Evolutionary conservation across 2,113 vertebrate genomes (phyloP).

Genomic region (Aegypius monachus): DNA sequence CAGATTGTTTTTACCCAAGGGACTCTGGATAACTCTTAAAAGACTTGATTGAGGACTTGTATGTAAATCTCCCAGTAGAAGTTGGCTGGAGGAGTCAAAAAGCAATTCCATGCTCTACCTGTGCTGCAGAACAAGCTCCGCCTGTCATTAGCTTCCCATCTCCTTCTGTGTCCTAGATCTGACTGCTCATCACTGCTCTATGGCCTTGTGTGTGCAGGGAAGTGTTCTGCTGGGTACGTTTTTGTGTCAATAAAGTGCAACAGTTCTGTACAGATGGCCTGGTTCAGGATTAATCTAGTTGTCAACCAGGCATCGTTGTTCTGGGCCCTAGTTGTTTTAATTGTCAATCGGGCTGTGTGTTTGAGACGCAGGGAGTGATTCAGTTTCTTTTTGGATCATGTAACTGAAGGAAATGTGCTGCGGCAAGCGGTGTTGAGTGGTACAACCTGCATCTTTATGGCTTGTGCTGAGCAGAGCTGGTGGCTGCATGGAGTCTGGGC

Average conservation of each 20-base stretch:
- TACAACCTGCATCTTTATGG: slow-evolving; percentile 20
- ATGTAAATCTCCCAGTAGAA: slow-evolving; percentile 33
- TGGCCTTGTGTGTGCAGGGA: slow-evolving; percentile 38
- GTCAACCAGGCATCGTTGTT: neutral
- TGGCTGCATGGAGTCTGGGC: slow-evolving; percentile 14
- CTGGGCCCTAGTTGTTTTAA: neutral
- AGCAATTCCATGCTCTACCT: slow-evolving; percentile 15
- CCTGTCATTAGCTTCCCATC: slow-evolving; percentile 37
- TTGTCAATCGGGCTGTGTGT: neutral
- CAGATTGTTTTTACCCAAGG: slow-evolving; percentile 57
- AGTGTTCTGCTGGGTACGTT: slow-evolving; percentile 55
- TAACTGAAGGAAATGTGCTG: neutral
- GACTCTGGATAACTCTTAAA: slow-evolving; percentile 52
- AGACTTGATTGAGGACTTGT: slow-evolving; percentile 51
- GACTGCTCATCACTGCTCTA: slow-evolving; percentile 39
- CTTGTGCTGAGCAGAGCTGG: slow-evolving; percentile 46
- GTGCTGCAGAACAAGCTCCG: slow-evolving; percentile 38
- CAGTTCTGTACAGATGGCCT: slow-evolving; percentile 45
- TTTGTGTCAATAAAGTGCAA: slow-evolving; percentile 58
- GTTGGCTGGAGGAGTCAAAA: slow-evolving; percentile 27
- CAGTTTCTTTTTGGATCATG: neutral
- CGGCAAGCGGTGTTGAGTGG: neutral
- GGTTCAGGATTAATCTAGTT: neutral
- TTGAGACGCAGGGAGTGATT: neutral
- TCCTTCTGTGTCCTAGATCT: slow-evolving; percentile 21